Percentiles rank a stretch among this genome's conserved stretches.
Evolutionary conservation across 1,140 invertebrate genomes (phyloP).

Genomic region (Aphelenchoides besseyi): DNA sequence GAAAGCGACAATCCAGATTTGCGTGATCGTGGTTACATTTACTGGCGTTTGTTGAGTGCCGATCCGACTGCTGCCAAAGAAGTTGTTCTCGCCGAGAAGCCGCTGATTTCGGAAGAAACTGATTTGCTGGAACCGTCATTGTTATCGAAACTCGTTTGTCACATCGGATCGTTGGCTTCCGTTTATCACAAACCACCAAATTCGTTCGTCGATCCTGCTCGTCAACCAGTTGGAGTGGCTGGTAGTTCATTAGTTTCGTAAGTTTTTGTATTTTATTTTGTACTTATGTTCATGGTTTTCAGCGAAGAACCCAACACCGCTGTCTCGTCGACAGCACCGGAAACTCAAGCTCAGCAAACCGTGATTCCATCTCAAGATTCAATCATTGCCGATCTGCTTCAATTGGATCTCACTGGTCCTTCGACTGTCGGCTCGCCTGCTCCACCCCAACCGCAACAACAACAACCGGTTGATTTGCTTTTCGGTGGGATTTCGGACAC

Average conservation of each 20-base stretch:
- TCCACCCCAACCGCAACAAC: slow-evolving; percentile 13
- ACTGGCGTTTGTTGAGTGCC: slow-evolving; percentile 95
- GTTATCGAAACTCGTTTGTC: slow-evolving; percentile 95
- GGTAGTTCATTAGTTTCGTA: not conserved
- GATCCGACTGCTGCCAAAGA: slow-evolving; percentile 98
- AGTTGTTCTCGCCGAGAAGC: slow-evolving; percentile 94
- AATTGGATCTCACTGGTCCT: slow-evolving; percentile 80
- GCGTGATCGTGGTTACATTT: slow-evolving; percentile 96
- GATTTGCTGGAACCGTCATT: slow-evolving; percentile 95
- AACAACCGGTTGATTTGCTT: slow-evolving; percentile 37
- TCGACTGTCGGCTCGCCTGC: slow-evolving; percentile 64
- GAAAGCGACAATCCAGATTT: slow-evolving; percentile 99
- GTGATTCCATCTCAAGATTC: slow-evolving; percentile 88
- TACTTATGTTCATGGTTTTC: not conserved
- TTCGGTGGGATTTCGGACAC: slow-evolving; percentile 20
- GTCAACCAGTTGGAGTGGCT: slow-evolving; percentile 64
- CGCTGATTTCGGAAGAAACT: slow-evolving; percentile 97
- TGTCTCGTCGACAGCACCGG: slow-evolving; percentile 31
- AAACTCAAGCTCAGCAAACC: slow-evolving; percentile 66
- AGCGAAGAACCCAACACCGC: slow-evolving; percentile 13
- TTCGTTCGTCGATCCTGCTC: slow-evolving; percentile 84
- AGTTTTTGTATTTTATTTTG: not conserved
- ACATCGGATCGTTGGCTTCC: slow-evolving; percentile 94
- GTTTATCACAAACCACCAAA: slow-evolving; percentile 99
- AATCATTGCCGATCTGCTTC: slow-evolving; percentile 89